A percentile compares a stretch with the other conserved stretches of the same genome.
Evolutionary conservation across 2,888 invertebrate species (phyloP).

Genomic region (Trachelus stipa): DNA sequence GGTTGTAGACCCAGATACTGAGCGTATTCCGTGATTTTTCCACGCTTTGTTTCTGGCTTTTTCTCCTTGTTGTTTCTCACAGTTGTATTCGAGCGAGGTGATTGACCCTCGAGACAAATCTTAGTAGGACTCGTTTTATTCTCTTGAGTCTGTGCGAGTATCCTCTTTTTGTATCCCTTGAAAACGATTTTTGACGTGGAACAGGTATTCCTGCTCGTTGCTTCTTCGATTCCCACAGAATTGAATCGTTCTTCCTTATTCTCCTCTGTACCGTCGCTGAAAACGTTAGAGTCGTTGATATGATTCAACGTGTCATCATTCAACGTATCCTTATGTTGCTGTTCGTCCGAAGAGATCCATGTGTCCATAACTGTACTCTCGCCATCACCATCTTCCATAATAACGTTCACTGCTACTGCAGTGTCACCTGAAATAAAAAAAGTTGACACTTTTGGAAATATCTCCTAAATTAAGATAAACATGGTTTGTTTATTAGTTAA

Average conservation of each 20-base stretch:
- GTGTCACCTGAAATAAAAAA: conserved; percentile 37
- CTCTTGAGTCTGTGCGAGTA: conserved; percentile 53
- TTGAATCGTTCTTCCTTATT: conserved; percentile 37
- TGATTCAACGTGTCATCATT: conserved; percentile 28
- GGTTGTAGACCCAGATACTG: conserved; percentile 77
- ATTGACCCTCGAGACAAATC: not conserved
- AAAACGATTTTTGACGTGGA: conserved; percentile 46
- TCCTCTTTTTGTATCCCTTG: conserved; percentile 59
- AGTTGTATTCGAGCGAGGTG: not conserved
- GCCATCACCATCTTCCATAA: conserved; percentile 65
- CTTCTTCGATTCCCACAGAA: conserved; percentile 31
- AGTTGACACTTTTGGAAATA: not conserved
- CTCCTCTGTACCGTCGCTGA: conserved; percentile 29
- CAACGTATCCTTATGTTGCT: conserved; percentile 11
- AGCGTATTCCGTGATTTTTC: conserved; percentile 72
- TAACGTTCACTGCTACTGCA: conserved; percentile 39
- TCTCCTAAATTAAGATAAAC: not conserved
- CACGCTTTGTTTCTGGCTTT: conserved; percentile 44
- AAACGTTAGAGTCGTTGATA: conserved; percentile 23
- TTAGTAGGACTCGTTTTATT: conserved; percentile 22
- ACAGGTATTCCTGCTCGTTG: conserved; percentile 29
- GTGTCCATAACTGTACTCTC: conserved; percentile 54
- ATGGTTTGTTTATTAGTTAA: not conserved
- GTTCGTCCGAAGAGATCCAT: conserved; percentile 38
- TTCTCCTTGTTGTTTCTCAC: conserved; percentile 37